Evolutionary conservation across 2,113 vertebrate genomes (phyloP).

Genomic region (Lamprotornis superbus): DNA sequence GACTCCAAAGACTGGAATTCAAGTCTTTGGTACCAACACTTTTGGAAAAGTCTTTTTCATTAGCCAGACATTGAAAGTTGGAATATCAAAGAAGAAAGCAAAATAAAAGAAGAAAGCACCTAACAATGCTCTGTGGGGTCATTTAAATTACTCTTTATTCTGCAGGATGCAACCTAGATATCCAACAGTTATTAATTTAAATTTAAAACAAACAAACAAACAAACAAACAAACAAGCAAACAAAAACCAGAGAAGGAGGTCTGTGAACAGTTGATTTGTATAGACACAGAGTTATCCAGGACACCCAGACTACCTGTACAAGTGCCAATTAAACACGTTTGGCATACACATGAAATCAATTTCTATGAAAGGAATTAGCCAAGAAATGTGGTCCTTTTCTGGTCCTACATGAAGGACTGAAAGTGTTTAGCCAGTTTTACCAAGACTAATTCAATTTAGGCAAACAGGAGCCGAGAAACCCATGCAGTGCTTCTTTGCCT

Average conservation of each 20-base stretch:
- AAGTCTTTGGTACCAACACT: not conserved
- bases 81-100: not conserved
- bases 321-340: not conserved
- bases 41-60: not conserved
- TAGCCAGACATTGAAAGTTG: not conserved
- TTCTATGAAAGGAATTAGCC: not conserved
- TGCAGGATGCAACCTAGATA: not conserved
- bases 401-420: not conserved
- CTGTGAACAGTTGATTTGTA: not conserved
- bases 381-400: not conserved
- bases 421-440: not conserved
- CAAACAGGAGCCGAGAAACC: not conserved
- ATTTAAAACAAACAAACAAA: not conserved
- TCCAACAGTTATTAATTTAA: not conserved
- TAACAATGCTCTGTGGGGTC: not conserved
- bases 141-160: not conserved
- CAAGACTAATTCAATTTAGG: not conserved
- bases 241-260: not conserved
- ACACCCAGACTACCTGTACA: not conserved
- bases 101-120: not conserved
- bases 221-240: not conserved
- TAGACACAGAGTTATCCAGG: not conserved
- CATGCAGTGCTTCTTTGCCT: not conserved
- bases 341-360: not conserved
- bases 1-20: not conserved